These are phyloP conservation scores for Dolomedes plantarius DNA, from an alignment of 2,888 invertebrate genomes.

Conservation along the genomic window DNA sequence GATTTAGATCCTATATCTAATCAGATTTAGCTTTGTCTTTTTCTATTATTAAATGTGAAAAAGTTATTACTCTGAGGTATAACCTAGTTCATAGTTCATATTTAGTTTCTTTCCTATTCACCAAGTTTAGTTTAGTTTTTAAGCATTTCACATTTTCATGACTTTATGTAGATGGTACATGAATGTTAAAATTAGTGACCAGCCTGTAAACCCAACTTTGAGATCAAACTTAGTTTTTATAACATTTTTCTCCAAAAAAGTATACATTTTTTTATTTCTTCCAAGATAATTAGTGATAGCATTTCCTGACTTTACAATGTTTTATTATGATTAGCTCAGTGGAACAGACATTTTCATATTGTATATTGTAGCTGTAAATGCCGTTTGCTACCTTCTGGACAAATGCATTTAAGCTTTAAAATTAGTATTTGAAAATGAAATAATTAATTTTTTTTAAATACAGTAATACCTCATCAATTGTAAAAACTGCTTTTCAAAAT, in stretches of 20 bases:
- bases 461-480: no score
- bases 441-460: background rate
- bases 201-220: background rate
- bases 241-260: background rate
- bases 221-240: slow-evolving; percentile 3
- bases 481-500: no score
- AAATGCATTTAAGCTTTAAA: background rate
- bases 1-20: slow-evolving; percentile 26
- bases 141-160: background rate
- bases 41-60: slow-evolving; percentile 32
- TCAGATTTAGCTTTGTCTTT: slow-evolving; percentile 24
- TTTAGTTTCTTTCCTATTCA: slow-evolving; percentile 16
- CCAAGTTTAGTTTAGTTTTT: slow-evolving; percentile 7
- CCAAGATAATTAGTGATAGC: background rate
- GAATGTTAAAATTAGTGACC: slow-evolving; percentile 3
- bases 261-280: background rate
- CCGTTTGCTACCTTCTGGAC: background rate
- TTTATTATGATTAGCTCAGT: slow-evolving; percentile 1
- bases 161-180: background rate
- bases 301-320: background rate
- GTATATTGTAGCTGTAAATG: background rate
- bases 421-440: background rate
- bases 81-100: slow-evolving; percentile 7
- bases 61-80: slow-evolving; percentile 8
- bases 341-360: background rate